phyloP scores from a whole-genome alignment of 2,888 invertebrate genomes.

The Conops quadrifasciatus region DNA sequence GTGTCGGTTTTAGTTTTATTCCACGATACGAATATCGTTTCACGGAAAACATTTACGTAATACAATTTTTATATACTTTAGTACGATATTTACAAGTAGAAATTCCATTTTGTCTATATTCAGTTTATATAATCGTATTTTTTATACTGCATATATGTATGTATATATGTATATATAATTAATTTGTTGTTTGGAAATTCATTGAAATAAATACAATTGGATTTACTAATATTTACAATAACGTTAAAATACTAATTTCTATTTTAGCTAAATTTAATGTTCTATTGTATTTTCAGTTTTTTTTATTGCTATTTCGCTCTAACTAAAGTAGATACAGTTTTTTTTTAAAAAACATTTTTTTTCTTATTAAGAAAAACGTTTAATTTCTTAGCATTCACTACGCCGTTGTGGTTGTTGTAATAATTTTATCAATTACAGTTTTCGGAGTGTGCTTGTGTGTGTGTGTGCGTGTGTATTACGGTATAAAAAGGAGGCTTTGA shows the following conservation, averaged over 20 bases:
- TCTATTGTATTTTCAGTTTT: not conserved
- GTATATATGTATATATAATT: no score
- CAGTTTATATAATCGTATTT: no score
- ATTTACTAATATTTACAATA: constrained; percentile 5
- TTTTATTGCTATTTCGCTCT: not conserved
- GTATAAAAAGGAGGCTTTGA: no score
- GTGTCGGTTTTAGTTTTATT: no score
- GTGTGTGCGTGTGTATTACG: no score
- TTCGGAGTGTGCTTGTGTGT: not conserved
- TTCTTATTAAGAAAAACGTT: not conserved
- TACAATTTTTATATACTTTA: no score
- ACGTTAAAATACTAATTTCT: not conserved
- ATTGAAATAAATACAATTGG: not conserved
- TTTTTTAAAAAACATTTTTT: not conserved
- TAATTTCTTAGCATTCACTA: not conserved
- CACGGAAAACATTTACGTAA: no score
- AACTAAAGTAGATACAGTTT: no score
- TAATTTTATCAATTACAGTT: not conserved
- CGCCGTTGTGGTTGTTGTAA: not conserved
- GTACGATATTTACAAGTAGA: no score
- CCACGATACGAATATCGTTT: no score
- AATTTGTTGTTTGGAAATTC: not conserved
- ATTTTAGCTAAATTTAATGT: not conserved
- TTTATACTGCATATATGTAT: no score
- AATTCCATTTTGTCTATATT: no score